Conservation (phyloP, 92 coral and sea anemone species). For the Porites evermanni region DNA sequence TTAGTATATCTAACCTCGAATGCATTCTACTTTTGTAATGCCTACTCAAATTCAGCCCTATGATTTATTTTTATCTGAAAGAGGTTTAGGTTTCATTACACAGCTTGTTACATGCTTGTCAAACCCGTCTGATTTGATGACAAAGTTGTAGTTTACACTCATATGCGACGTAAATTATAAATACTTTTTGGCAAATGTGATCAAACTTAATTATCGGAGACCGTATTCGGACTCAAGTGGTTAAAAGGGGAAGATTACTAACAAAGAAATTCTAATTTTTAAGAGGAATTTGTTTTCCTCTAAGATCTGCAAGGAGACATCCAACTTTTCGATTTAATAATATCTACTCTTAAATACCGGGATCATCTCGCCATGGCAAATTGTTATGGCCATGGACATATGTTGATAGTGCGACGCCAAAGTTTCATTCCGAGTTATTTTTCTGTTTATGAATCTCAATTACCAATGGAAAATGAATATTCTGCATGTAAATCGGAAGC, state of each 20-base stretch:
- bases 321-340: too few species aligned
- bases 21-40: too few species aligned
- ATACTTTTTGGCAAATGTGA: constrained; percentile 21
- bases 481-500: constrained; percentile 45
- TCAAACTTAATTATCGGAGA: not conserved
- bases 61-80: too few species aligned
- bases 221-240: constrained; percentile 21
- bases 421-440: constrained; percentile 76
- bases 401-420: constrained; percentile 69
- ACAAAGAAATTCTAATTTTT: constrained; percentile 2
- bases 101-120: constrained; percentile 8
- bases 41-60: too few species aligned
- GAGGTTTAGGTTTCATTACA: not conserved
- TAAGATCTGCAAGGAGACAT: too few species aligned
- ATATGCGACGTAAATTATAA: constrained; percentile 22
- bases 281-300: not conserved
- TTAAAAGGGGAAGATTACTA: constrained; percentile 27
- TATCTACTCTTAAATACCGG: not conserved
- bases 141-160: not conserved
- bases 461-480: constrained; percentile 46
- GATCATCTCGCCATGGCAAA: constrained; percentile 26
- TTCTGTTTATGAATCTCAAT: constrained; percentile 73
- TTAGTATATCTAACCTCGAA: too few species aligned
- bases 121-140: not conserved
- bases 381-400: constrained; percentile 50